Conservation (phyloP, 2,888 invertebrate genomes). For the Aplocera efformata region DNA sequence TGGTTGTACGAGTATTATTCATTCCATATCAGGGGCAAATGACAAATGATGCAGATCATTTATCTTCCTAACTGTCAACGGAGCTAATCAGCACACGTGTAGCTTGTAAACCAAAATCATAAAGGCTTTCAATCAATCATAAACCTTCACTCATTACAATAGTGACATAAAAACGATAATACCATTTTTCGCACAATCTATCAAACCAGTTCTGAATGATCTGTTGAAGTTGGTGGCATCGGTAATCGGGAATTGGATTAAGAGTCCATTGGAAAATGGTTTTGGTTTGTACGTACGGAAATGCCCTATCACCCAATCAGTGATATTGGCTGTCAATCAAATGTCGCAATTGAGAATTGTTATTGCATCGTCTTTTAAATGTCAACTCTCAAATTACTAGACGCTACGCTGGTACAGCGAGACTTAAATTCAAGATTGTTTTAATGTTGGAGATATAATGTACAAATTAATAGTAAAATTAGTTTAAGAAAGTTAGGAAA, state of each 20-base stretch:
- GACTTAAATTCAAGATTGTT: too few relatives aligned
- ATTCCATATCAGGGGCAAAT: conserved; percentile 44
- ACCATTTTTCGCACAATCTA: conserved; percentile 30
- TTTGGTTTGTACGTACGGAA: conserved; percentile 43
- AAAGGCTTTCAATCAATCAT: conserved; percentile 25
- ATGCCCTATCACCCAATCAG: conserved; percentile 52
- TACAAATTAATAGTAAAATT: too few relatives aligned
- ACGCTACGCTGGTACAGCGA: too few relatives aligned
- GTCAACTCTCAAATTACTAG: too few relatives aligned
- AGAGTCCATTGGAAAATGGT: conserved; percentile 41
- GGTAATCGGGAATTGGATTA: conserved; percentile 25
- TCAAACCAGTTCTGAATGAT: conserved; percentile 42
- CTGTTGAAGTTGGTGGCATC: conserved; percentile 39
- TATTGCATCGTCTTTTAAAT: too few relatives aligned
- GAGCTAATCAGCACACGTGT: conserved; percentile 73
- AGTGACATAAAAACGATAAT: conserved; percentile 21
- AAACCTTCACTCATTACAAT: conserved; percentile 10
- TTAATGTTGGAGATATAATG: too few relatives aligned
- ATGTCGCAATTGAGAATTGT: too few relatives aligned
- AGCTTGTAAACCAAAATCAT: conserved; percentile 41
- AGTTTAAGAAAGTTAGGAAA: too few relatives aligned
- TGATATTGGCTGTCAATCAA: conserved; percentile 63
- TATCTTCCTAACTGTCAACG: conserved; percentile 76
- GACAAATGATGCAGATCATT: conserved; percentile 75
- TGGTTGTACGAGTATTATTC: too few relatives aligned